Evolutionary conservation across 2,888 invertebrate genomes (phyloP), one percentile per base, ranked within the genome.

Genomic region (Drosophila neutralis): DNA sequence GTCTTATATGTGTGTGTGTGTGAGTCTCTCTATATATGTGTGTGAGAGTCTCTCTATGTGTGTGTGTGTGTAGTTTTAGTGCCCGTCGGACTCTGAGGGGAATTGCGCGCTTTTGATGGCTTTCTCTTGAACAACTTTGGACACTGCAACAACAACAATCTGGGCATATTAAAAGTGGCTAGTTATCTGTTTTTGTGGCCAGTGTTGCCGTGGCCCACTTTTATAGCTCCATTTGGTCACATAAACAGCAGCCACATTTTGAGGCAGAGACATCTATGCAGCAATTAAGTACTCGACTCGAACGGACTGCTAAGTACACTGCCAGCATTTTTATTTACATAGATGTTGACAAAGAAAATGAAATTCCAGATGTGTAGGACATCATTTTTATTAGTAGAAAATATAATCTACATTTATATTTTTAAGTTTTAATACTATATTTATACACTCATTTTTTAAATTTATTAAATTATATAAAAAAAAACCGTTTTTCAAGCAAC

Each of bases 161-260:
- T 67, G 77, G 69, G 64, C 78, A 80, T 73, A 78, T 84, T 84
- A 87, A 83, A 83, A 81, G 73, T 62, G 69, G 72, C 83, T 69
- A 82, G 81, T 81, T 78, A 71, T 82, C 76, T 66, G 63, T 69
- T 70, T 70, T 67, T 72, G 81, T 83, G 83, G 81, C 78, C 73
- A 71, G 80, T 65, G 24, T 45, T 45, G 82, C 77, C 78, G 82
- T 80, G 88, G 86, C 81, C 80, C 83, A 88, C 80, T 82, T 80
- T 84, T 89, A 89, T 84, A 77, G 89, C 84, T 87, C 87, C 80
- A 87, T 85, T 89, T 85, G 79, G 76, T 66, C 80, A 73, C 56
- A 24, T 45, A 49, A 63, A 42, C 54, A 69, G 27, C 59, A 69
- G 45, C 36, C 35, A 53, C 56, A 52, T 71, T 57, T 60, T 73